These are phyloP conservation scores for Drosophila mimica DNA, from an alignment of 2,888 invertebrate genomes.

Conservation along the genomic window DNA sequence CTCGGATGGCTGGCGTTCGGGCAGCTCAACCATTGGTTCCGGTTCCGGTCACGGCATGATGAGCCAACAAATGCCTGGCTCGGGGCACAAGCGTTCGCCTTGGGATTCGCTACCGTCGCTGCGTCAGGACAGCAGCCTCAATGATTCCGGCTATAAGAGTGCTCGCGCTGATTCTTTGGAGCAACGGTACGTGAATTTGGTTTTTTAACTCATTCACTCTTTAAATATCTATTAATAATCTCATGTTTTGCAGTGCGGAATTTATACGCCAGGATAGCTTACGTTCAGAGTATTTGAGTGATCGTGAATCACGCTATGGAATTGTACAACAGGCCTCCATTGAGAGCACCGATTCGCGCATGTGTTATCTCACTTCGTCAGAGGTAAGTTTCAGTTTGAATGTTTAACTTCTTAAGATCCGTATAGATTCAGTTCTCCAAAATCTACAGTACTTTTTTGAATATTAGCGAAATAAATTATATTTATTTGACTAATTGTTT, in stretches of 20 bases:
- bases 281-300: constrained; percentile 95
- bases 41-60: constrained; percentile 86
- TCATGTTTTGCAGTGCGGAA: constrained; percentile 88
- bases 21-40: constrained; percentile 89
- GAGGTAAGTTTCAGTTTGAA: constrained; percentile 90
- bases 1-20: constrained; percentile 94
- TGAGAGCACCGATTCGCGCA: constrained; percentile 96
- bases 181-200: constrained; percentile 88
- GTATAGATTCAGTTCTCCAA: neutral
- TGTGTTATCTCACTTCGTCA: constrained; percentile 97
- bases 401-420: neutral
- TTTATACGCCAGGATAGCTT: constrained; percentile 96
- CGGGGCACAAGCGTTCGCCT: constrained; percentile 90
- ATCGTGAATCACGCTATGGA: constrained; percentile 94
- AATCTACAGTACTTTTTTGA: neutral
- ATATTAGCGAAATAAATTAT: neutral
- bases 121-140: constrained; percentile 93
- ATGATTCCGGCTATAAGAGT: constrained; percentile 94
- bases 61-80: constrained; percentile 83
- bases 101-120: constrained; percentile 95
- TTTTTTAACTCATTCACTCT: neutral
- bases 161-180: constrained; percentile 94
- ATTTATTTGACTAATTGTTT: neutral
- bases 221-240: constrained; percentile 10
- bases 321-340: constrained; percentile 97